Percentiles rank a stretch among this genome's conserved stretches.
Evolutionary conservation across 2,797 vertebrate genomes (phyloP).

Genomic region (Eremophila alpestris): DNA sequence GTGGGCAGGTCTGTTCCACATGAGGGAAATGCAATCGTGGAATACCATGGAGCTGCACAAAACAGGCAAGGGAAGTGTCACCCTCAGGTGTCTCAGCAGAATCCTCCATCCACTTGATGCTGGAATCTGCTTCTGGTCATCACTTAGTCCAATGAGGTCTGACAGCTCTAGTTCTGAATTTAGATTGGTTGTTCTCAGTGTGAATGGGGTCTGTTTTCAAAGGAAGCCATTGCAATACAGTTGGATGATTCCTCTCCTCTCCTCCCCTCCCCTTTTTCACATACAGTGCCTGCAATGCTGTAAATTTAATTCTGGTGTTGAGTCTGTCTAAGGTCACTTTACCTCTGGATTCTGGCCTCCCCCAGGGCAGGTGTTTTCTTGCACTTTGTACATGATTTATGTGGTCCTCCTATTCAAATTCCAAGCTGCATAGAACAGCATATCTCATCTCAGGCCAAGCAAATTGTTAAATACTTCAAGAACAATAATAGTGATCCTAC

Average conservation of each 20-base stretch:
- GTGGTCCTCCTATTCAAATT: not conserved
- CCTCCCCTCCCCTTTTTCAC: not conserved
- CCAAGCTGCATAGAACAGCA: not conserved
- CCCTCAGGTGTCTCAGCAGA: not conserved
- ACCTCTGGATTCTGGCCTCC: not conserved
- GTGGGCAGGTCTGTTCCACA: not conserved
- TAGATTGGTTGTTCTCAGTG: not conserved
- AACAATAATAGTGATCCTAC: not conserved
- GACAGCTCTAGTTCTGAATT: not conserved
- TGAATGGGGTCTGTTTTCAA: not conserved
- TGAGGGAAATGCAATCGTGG: fast-evolving
- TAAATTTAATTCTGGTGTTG: not conserved
- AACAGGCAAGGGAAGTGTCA: not conserved
- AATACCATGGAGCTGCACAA: fast-evolving
- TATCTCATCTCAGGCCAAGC: not conserved
- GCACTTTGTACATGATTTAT: not conserved
- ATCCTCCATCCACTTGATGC: fast-evolving
- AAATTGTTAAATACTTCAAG: not conserved
- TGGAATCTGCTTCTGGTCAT: not conserved
- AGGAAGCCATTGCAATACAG: not conserved
- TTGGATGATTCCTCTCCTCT: not conserved
- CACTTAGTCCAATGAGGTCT: not conserved
- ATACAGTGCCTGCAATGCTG: not conserved
- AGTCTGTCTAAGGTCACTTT: not conserved
- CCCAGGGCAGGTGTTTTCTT: not conserved